Evolutionary conservation across 2,888 invertebrate species (phyloP).

Genomic region (Parochlus steinenii): DNA sequence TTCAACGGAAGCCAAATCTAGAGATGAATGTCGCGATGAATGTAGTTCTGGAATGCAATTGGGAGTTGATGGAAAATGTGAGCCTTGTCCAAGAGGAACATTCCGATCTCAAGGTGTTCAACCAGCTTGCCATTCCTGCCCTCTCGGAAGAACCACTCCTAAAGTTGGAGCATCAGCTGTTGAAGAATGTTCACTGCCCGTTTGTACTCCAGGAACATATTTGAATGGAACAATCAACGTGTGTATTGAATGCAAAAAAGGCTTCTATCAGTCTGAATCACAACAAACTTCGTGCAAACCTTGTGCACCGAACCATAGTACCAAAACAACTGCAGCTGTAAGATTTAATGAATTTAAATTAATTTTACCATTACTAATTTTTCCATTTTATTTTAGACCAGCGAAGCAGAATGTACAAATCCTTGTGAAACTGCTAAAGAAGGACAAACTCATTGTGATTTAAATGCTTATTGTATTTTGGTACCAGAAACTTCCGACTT

Average conservation of each 20-base stretch:
- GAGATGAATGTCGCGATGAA: conserved; percentile 78
- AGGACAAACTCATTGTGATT: conserved; percentile 72
- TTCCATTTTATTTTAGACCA: conserved; percentile 39
- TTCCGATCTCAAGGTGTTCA: conserved; percentile 76
- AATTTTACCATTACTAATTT: conserved; percentile 13
- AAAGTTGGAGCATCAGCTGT: conserved; percentile 65
- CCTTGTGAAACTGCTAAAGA: conserved; percentile 65
- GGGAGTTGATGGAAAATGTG: conserved; percentile 76
- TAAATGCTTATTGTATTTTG: conserved; percentile 72
- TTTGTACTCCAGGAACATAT: conserved; percentile 68
- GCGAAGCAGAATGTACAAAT: conserved; percentile 71
- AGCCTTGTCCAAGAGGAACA: conserved; percentile 78
- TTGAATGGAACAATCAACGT: conserved; percentile 72
- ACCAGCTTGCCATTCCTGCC: conserved; percentile 76
- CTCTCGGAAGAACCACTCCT: conserved; percentile 78
- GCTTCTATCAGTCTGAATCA: conserved; percentile 75
- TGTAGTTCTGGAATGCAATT: conserved; percentile 65
- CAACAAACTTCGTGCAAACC: conserved; percentile 75
- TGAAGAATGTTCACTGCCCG: conserved; percentile 85
- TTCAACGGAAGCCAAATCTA: conserved; percentile 74
- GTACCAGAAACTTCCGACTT: conserved; percentile 70
- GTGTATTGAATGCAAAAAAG: conserved; percentile 76
- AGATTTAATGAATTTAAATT: conserved; percentile 26
- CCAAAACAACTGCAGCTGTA: conserved; percentile 64
- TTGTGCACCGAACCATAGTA: conserved; percentile 84